Conservation (phyloP, 1,140 invertebrate genomes). For the Lutraria rhynchaena region DNA sequence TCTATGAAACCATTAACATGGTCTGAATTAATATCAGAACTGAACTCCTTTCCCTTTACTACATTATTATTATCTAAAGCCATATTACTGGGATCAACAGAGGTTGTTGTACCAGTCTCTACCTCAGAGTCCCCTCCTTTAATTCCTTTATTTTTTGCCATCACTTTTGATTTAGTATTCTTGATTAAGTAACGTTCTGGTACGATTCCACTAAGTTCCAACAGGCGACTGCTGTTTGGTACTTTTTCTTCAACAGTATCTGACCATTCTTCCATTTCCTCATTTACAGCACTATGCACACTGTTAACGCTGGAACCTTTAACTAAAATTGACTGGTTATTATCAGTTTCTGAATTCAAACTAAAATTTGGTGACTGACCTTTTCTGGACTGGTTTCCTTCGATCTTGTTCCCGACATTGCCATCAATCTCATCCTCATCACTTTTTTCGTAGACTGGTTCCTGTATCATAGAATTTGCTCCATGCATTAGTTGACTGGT, state of each 20-base stretch:
- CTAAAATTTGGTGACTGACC: conserved; percentile 20
- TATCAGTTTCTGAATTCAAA: background rate
- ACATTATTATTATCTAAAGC: too few species aligned
- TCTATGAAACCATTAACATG: background rate
- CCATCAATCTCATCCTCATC: background rate
- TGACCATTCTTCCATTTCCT: background rate
- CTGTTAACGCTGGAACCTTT: background rate
- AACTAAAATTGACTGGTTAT: background rate
- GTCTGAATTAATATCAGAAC: background rate
- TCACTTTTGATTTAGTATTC: conserved; percentile 15
- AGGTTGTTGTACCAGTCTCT: background rate
- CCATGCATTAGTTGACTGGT: conserved; percentile 25
- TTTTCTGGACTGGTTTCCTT: conserved; percentile 2
- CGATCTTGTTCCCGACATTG: conserved; percentile 6
- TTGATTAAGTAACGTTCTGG: conserved; percentile 46
- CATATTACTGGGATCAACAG: too few species aligned
- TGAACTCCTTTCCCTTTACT: background rate
- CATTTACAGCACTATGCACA: background rate
- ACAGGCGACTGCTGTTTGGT: conserved; percentile 8
- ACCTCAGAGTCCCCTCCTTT: background rate
- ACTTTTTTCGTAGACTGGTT: background rate
- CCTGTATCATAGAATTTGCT: background rate
- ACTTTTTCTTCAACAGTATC: conserved; percentile 25
- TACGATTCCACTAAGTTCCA: conserved; percentile 48
- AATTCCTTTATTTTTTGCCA: too few species aligned